These are phyloP conservation scores for Siphlonurus alternatus DNA, from an alignment of 2,888 invertebrate genomes.

Conservation along the genomic window DNA sequence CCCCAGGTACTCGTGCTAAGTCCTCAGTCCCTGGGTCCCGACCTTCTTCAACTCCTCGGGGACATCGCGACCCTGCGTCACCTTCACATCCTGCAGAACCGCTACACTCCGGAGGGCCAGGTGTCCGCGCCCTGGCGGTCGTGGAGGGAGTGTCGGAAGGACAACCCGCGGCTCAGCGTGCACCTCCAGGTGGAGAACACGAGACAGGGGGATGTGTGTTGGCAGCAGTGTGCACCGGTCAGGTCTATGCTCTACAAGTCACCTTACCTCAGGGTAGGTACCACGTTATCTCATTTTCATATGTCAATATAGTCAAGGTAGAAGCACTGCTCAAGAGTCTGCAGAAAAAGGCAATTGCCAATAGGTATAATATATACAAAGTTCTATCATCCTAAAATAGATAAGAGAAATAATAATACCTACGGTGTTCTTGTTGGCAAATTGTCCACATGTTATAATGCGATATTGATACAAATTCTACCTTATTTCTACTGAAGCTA, in stretches of 20 bases:
- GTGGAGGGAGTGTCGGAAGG: slow-evolving; percentile 35
- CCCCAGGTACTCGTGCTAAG: slow-evolving; percentile 43
- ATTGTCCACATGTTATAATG: too few relatives aligned
- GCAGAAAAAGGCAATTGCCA: too few relatives aligned
- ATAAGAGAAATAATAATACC: too few relatives aligned
- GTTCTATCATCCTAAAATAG: too few relatives aligned
- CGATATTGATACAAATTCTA: too few relatives aligned
- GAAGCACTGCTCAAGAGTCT: too few relatives aligned
- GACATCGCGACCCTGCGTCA: slow-evolving; percentile 40
- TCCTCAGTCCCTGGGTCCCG: slow-evolving; percentile 59
- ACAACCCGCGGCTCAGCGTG: slow-evolving; percentile 44
- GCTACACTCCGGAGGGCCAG: slow-evolving; percentile 40
- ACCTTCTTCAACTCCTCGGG: slow-evolving; percentile 48
- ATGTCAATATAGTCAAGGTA: neutral
- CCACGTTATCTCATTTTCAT: too few relatives aligned
- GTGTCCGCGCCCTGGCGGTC: slow-evolving; percentile 19
- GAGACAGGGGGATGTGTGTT: slow-evolving; percentile 38
- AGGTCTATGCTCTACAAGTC: slow-evolving; percentile 44
- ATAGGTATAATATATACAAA: too few relatives aligned
- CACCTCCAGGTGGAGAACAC: slow-evolving; percentile 48
- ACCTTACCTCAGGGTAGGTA: slow-evolving; percentile 36
- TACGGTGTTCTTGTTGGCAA: too few relatives aligned
- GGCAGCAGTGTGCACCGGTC: slow-evolving; percentile 54
- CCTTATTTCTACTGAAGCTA: too few relatives aligned
- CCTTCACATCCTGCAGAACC: slow-evolving; percentile 56